A percentile compares a stretch with the other conserved stretches of the same genome.
phyloP scores from a whole-genome alignment of 1,140 invertebrate species.

The Saxidomus purpurata region DNA sequence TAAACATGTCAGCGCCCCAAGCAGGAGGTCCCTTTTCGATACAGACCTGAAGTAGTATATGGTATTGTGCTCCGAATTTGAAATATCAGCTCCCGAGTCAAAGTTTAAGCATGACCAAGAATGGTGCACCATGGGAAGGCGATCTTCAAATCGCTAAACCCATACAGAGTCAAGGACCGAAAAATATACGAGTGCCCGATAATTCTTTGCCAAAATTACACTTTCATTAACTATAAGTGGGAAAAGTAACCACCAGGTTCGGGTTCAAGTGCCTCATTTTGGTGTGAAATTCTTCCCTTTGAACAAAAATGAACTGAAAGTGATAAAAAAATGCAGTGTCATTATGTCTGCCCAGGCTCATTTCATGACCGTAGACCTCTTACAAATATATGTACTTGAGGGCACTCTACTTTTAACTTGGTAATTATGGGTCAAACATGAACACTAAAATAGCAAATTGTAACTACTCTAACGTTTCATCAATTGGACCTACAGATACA shows the following conservation, averaged over 20 bases:
- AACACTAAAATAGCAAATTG: neutral
- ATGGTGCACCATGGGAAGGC: slow-evolving; percentile 11
- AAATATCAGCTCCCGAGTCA: neutral
- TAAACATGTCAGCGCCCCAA: neutral
- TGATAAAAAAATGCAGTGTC: neutral
- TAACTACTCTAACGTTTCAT: neutral
- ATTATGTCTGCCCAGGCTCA: neutral
- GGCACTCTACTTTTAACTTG: slow-evolving; percentile 7
- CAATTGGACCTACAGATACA: neutral
- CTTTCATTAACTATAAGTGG: neutral
- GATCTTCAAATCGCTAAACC: neutral
- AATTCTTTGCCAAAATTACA: slow-evolving; percentile 5
- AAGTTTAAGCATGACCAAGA: neutral
- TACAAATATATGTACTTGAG: slow-evolving; percentile 21
- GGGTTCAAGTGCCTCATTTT: neutral
- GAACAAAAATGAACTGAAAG: neutral
- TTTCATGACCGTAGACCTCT: neutral
- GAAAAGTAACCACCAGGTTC: neutral
- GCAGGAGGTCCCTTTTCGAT: neutral
- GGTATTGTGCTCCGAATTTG: neutral
- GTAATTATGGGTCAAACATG: slow-evolving; percentile 8
- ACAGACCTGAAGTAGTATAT: neutral
- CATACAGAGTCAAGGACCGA: slow-evolving; percentile 12
- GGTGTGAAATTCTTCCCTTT: neutral
- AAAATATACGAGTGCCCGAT: neutral